phyloP scores from a whole-genome alignment of 2,797 vertebrate species.

The Salarias fasciatus region DNA sequence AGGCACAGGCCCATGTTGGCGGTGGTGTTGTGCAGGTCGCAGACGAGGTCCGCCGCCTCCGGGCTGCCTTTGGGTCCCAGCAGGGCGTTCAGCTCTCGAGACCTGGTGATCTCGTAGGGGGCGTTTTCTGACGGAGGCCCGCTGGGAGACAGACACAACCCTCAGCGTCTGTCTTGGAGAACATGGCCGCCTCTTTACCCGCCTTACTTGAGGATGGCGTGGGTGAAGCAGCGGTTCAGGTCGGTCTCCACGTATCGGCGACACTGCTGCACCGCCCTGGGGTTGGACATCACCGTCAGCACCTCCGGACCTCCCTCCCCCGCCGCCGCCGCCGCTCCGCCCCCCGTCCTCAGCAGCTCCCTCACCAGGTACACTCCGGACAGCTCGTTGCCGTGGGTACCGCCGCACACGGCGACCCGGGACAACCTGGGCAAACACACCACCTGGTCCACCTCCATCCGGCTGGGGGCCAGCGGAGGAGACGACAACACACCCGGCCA shows the following conservation, averaged over 20 bases:
- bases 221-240: slow-evolving; percentile 86
- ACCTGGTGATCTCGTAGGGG: slow-evolving; percentile 77
- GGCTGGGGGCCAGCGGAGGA: slow-evolving; percentile 20
- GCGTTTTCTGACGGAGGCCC: slow-evolving; percentile 48
- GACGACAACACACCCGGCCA: too few species aligned
- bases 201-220: slow-evolving; percentile 74
- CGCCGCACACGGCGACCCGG: slow-evolving; percentile 84
- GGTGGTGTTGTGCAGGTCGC: slow-evolving; percentile 85
- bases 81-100: slow-evolving; percentile 74
- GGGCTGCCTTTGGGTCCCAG: slow-evolving; percentile 74
- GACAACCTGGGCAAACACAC: slow-evolving; percentile 70
- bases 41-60: slow-evolving; percentile 71
- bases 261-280: slow-evolving; percentile 78
- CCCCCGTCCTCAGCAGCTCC: slow-evolving; percentile 73
- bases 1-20: slow-evolving; percentile 86
- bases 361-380: slow-evolving; percentile 83
- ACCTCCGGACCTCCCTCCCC: slow-evolving; percentile 52
- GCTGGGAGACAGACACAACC: slow-evolving; percentile 41
- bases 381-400: slow-evolving; percentile 90
- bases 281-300: slow-evolving; percentile 82
- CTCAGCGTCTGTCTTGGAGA: not conserved
- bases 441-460: slow-evolving; percentile 63
- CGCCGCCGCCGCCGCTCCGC: too few species aligned
- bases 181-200: too few species aligned
- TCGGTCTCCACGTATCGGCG: slow-evolving; percentile 80